A percentile compares a stretch with the other conserved stretches of the same genome.
Conservation (phyloP, 2,888 invertebrate genomes). For the Bursaphelenchus okinawaensis region DNA sequence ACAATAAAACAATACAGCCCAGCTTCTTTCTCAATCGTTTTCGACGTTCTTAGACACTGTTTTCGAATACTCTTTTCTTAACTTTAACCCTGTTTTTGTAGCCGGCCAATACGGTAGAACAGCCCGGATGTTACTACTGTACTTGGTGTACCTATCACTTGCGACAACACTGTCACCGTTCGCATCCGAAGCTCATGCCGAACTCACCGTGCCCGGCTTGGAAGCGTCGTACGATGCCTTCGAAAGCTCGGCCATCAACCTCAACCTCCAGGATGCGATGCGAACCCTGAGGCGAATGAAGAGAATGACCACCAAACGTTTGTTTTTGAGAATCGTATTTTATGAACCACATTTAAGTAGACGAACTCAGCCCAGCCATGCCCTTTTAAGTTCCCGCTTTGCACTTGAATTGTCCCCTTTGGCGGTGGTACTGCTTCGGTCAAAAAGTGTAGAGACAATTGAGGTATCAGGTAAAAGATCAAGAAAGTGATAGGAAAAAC, state of each 20-base stretch:
- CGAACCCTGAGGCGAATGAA: conserved; percentile 46
- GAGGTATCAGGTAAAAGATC: too few relatives aligned
- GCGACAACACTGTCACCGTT: background rate
- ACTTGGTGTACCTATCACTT: background rate
- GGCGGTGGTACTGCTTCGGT: too few relatives aligned
- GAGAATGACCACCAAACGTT: conserved; percentile 40
- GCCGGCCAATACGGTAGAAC: background rate
- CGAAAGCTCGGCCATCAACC: conserved; percentile 23
- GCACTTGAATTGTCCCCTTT: background rate
- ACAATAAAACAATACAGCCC: too few relatives aligned
- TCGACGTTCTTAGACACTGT: too few relatives aligned
- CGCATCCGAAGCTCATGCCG: background rate
- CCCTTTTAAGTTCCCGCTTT: background rate
- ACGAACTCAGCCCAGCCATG: background rate
- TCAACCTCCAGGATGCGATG: conserved; percentile 52
- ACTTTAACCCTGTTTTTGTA: too few relatives aligned
- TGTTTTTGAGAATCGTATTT: conserved; percentile 20
- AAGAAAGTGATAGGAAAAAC: too few relatives aligned
- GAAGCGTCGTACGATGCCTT: background rate
- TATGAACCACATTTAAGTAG: background rate
- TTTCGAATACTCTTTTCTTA: too few relatives aligned
- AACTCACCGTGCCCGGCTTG: background rate
- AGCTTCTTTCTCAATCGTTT: too few relatives aligned
- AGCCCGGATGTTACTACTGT: too few relatives aligned
- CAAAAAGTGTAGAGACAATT: too few relatives aligned